Evolutionary conservation across 2,113 vertebrate genomes (phyloP).

Genomic region (Cyphomyrus discorhynchus): DNA sequence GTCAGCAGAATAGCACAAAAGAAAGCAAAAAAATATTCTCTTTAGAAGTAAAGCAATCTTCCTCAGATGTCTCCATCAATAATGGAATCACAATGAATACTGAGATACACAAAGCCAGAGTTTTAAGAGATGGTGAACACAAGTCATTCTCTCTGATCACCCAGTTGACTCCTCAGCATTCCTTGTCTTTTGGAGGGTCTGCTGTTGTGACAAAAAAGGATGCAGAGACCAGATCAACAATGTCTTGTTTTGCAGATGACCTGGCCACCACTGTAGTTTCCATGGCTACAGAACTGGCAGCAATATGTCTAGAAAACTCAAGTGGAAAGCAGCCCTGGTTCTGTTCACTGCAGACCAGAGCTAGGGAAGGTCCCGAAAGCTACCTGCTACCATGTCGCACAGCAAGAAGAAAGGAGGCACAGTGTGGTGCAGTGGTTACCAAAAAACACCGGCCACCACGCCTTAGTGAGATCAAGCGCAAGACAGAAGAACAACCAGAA

Average conservation of each 20-base stretch:
- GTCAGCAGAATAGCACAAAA: constrained; percentile 34
- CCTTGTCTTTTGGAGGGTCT: constrained; percentile 52
- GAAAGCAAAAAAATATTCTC: constrained; percentile 23
- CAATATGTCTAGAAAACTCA: constrained; percentile 93
- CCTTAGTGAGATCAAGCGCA: constrained; percentile 93
- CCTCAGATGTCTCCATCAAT: constrained; percentile 45
- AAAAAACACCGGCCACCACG: constrained; percentile 87
- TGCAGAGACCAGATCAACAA: constrained; percentile 62
- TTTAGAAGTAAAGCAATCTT: constrained; percentile 26
- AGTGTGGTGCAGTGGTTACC: constrained; percentile 48
- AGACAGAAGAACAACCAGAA: constrained; percentile 93
- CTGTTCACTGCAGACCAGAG: constrained; percentile 78
- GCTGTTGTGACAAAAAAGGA: constrained; percentile 56
- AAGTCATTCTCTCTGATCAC: constrained; percentile 40
- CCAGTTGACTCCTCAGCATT: constrained; percentile 59
- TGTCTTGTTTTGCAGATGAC: constrained; percentile 89
- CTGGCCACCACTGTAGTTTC: constrained; percentile 90
- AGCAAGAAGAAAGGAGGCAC: constrained; percentile 74
- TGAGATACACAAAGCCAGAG: constrained; percentile 41
- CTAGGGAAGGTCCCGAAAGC: constrained; percentile 45
- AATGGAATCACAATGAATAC: constrained; percentile 28
- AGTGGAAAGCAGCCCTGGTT: constrained; percentile 95
- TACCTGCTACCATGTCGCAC: constrained; percentile 72
- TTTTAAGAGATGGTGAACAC: constrained; percentile 46
- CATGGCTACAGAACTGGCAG: constrained; percentile 96